Base-by-base conservation (phyloP, 2,797 vertebrate species). In the Characodon lateralis region DNA sequence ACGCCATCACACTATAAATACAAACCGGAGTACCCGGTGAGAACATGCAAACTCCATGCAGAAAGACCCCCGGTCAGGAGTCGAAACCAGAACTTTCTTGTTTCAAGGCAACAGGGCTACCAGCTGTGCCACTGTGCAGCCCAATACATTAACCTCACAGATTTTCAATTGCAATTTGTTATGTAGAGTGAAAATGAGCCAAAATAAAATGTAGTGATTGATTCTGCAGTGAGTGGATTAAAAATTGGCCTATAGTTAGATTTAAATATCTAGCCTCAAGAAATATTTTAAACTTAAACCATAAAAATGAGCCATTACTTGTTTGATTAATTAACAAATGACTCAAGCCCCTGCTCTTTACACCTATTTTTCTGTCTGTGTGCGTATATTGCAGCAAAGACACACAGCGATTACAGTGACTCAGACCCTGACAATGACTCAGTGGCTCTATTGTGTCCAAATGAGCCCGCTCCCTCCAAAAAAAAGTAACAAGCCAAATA, bases 351-450 rank as follows among this genome's bases (percentile, higher is more conserved):
- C 65, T 66, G n/a, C 12, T 65, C 14, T 20, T 12, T 35, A 28
- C 53, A 31, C 56, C 73, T 41, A 71, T 70, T 59, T 71, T 78
- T 43, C 18, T 63, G 24, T 61, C 6, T 22, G 13, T 28, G 26
- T 28, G 26, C 28, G 68, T 71, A 1, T 65, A 46, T 65, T 80
- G 73, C n/a, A 68, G 28, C 73, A 74, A 39, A 71, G n/a, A 69
- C 51, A 74, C 35, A 61, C 53, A 16, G 35, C 20, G 65, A 77
- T 74, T 68, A 14, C 20, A 53, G 78, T 79, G 78, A 74, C 75
- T 77, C 72, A 78, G 72, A 63, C 65, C 48, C 61, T 69, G 51
- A 81, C 76, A 78, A 71, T 78, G 48, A 74, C 66, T 66, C 66
- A 71, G 51, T 65, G 69, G 51, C 48, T 71, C 59, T 26, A 71